Evolutionary conservation across 2,113 vertebrate species (phyloP), one percentile per base, ranked within the genome.

Genomic region (Dromaius novaehollandiae): DNA sequence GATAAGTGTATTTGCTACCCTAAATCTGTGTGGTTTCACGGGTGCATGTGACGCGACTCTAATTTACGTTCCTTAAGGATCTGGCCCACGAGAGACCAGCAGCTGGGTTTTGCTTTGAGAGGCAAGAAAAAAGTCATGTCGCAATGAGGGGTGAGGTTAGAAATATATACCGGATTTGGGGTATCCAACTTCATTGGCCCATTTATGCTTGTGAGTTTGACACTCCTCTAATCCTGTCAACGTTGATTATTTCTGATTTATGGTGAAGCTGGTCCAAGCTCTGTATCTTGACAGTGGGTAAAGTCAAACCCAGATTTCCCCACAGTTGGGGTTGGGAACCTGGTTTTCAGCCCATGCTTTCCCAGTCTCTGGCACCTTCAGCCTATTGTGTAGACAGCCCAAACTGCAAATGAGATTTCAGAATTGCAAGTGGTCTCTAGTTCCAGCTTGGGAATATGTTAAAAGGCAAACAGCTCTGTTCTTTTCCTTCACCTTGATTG

Each of bases 401-500:
- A 91, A 94, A 84, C 79, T 88, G 64, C 87, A 97, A 94, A 88
- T 42, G 82, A 78, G 9, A 7, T 6, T 53, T 91, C 53, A 3
- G 6, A 91, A 70, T 46, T 78, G 34, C 25, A 44, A n/a, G 40
- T 26, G 5, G 4, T 3, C 50, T 92, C 64, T 88, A 3, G 89
- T 93, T 95, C 68, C 73, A 95, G 17, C 24, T 79, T 91, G 79
- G 82, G 92, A 97, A 88, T 64, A 58, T 14, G 46, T 65, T 82
- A 51, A 82, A 94, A 90, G 44, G n/a, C 76, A 88, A 91, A 81
- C 38, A 91, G 13, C 44, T 86, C 75, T 86, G 64, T 50, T 80
- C 63, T 84, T 94, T 98, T 96, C 90, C 93, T 97, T 97, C 88
- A 92, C 93, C 87, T 96, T 98, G 96, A 98, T 93, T 96, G 96